Evolutionary conservation across 2,113 vertebrate species (phyloP).

Genomic region (Hassar affinis): DNA sequence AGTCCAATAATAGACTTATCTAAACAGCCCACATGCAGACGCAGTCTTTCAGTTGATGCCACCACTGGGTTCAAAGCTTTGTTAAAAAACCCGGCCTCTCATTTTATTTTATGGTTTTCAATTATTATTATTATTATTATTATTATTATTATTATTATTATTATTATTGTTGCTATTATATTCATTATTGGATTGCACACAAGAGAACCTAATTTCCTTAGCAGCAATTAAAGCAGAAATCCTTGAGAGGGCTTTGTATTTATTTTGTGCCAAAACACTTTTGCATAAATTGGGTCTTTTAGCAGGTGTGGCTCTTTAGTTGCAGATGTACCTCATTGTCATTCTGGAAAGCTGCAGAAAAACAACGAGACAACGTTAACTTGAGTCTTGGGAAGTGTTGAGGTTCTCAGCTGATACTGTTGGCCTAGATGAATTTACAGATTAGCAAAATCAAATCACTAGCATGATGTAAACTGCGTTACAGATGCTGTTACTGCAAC

Average conservation of each 20-base stretch:
- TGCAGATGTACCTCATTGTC: neutral
- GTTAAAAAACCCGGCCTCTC: neutral
- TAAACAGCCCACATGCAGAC: slow-evolving; percentile 9
- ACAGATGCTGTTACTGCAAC: neutral
- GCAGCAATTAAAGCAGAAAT: neutral
- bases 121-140: neutral
- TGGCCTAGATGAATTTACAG: neutral
- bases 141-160: neutral
- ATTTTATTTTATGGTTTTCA: neutral
- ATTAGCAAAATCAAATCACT: neutral
- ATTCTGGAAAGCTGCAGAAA: neutral
- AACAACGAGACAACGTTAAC: slow-evolving; percentile 6
- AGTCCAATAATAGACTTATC: neutral
- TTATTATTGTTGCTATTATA: neutral
- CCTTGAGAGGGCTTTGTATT: neutral
- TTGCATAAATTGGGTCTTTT: neutral
- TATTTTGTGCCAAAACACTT: neutral
- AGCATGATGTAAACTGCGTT: neutral
- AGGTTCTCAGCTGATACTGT: neutral
- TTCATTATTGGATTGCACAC: neutral
- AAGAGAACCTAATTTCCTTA: neutral
- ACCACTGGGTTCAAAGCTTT: neutral
- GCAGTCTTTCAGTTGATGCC: neutral
- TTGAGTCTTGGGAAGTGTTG: neutral
- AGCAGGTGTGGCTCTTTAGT: no score